Conservation (phyloP, 2,888 invertebrate genomes). For the Pachydiplax longipennis region DNA sequence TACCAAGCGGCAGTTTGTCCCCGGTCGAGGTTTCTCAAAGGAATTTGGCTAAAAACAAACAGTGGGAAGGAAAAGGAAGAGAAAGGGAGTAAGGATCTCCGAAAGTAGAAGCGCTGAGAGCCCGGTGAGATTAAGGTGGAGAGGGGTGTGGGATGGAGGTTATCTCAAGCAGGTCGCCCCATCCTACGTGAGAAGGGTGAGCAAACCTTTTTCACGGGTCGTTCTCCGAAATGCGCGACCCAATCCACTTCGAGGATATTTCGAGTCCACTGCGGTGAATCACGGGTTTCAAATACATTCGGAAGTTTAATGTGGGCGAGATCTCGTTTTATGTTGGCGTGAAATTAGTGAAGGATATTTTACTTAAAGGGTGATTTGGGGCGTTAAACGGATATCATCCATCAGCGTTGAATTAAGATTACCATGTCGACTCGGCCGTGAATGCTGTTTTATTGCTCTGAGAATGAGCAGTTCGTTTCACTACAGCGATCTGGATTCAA, state of each 20-base stretch:
- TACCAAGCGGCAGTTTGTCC: too few relatives aligned
- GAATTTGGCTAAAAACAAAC: neutral
- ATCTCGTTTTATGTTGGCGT: neutral
- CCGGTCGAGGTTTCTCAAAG: neutral
- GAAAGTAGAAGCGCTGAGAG: neutral
- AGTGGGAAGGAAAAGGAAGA: neutral
- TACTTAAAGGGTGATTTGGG: neutral
- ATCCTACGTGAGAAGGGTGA: neutral
- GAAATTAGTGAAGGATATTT: neutral
- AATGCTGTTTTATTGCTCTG: neutral
- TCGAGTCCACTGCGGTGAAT: neutral
- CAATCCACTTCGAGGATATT: neutral
- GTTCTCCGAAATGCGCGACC: constrained; percentile 11
- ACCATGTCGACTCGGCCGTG: neutral
- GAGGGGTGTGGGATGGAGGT: neutral
- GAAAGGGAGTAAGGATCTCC: neutral
- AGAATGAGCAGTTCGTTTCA: too few relatives aligned
- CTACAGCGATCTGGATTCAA: too few relatives aligned
- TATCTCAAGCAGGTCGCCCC: constrained; percentile 19
- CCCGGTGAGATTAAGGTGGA: neutral
- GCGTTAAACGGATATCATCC: neutral
- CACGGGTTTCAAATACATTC: neutral
- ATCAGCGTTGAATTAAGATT: neutral
- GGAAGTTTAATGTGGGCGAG: neutral
- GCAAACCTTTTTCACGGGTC: constrained; percentile 12